Evolutionary conservation across 2,888 invertebrate genomes (phyloP), one percentile per base, ranked within the genome.

Genomic region (Acanthosoma haemorrhoidale): DNA sequence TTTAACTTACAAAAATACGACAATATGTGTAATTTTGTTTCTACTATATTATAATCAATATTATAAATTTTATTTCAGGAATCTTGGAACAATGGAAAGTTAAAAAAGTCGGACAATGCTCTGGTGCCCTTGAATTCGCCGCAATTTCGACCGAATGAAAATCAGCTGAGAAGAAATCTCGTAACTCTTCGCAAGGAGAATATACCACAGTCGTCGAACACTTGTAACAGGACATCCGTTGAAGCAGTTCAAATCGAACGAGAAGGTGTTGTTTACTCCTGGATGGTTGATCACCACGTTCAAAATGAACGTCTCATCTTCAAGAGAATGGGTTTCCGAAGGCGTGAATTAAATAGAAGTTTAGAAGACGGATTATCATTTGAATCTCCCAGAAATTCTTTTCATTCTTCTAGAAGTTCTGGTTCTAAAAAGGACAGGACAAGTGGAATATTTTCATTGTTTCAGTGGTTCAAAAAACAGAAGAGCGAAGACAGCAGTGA

Each of bases 401-500:
- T 64, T 18, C 21, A 25, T 25, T 73, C 73, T 16, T 73, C 73
- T 3, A 69, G 68, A 39, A 73, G 73, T 60, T 21, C 69, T 15
- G 66, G 70, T 8, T 73, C 74, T 2, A 68, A 68, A 64, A 72
- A 72, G 29, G 72, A 75, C 18, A 66, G 74, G 32, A 68, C 74
- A 21, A 83, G 80, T 77, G 83, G 82, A 69, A 78, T 84, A 74
- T 85, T 86, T 77, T 87, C 89, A 69, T 82, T 90, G 77, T 84
- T 90, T 78, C 86, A 86, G 80, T 90, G 90, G 90, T 86, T 90
- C 78, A 87, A 86, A 74, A 86, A 86, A 73, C 82, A 82, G 74
- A 73, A 74, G 74, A 76, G 61, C 68, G 75, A 73, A 59, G 76
- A 73, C 73, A 75, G 75, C 68, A 75, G 72, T 41, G 75, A 71